These are phyloP conservation scores for Sphyrna mokarran DNA, from an alignment of 2,113 vertebrate genomes.

Conservation along the genomic window DNA sequence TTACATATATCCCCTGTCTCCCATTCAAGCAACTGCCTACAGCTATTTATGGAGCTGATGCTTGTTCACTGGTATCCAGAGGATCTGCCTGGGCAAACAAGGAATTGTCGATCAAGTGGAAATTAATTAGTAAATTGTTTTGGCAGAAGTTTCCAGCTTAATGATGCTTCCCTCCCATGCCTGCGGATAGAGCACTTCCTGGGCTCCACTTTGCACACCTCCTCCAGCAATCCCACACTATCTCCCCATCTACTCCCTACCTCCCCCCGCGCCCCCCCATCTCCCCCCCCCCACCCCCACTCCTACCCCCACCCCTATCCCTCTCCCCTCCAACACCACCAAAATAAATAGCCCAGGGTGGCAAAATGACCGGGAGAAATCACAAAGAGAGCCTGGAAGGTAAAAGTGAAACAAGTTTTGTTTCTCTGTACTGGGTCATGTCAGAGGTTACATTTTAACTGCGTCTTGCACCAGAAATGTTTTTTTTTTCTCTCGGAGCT, in stretches of 20 bases:
- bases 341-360: not conserved
- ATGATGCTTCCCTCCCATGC: conserved; percentile 33
- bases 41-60: conserved; percentile 36
- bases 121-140: conserved; percentile 38
- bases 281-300: too few species aligned
- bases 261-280: too few species aligned
- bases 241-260: too few species aligned
- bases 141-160: conserved; percentile 36
- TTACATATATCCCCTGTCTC: conserved; percentile 33
- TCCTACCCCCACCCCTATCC: too few species aligned
- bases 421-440: not conserved
- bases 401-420: not conserved
- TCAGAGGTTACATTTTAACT: conserved; percentile 35
- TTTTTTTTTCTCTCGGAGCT: conserved; percentile 48
- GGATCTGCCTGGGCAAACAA: conserved; percentile 35
- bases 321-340: not conserved
- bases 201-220: not conserved
- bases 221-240: not conserved
- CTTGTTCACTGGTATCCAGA: conserved; percentile 29
- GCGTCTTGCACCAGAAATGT: conserved; percentile 36
- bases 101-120: conserved; percentile 38
- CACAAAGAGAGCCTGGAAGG: not conserved
- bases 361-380: not conserved
- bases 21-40: conserved; percentile 35
- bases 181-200: conserved; percentile 8